Evolutionary conservation across 2,113 vertebrate species (phyloP), one percentile per base, ranked within the genome.

Genomic region (Pseudonaja textilis): DNA sequence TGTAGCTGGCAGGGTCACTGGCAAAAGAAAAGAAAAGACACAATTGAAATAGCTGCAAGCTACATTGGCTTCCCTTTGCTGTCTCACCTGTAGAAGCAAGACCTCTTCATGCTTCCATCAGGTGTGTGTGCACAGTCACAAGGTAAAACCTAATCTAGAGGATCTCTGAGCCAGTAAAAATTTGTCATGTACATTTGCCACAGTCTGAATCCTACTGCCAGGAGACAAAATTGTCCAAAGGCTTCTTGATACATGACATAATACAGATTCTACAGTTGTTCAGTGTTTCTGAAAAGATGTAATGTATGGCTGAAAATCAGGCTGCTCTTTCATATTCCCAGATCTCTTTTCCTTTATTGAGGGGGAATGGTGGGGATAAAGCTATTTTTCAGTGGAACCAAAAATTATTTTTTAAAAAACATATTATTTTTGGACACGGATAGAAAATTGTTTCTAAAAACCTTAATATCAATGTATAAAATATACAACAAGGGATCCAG

Each of bases 1-100:
- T 96, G 99, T 99, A n/a, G 99, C 99, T 0, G 99, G 99, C 97
- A 99, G 98, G 95, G 98, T 99, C 97, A 99, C 99, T 95, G 98
- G 93, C 97, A 92, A 20, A 89, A 96, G 97, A 97, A 97, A 86
- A 96, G 93, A 91, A 2, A 1, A 57, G n/a, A 16, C 18, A 89
- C 14, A 45, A 54, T 1, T 52, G 56, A 61, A 39, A 42, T 7
- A 1, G 14, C 50, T 42, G 55, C 12, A 8, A 47, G 64, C 39
- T 25, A 9, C 55, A 86, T 20, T 14, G 1, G 1, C 61, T 61
- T 64, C 16, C 11, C 20, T 52, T 1, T 1, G 5, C 55, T 16
- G 14, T 45, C 88, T 39, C 20, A 29, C 42, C 54, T 55, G 50
- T 25, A 88, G 87, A 39, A 64, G 4, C 39, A 57, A 5, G 34